These are phyloP conservation scores for Bombus waltoni DNA, from an alignment of 1,140 invertebrate species.

Conservation along the genomic window DNA sequence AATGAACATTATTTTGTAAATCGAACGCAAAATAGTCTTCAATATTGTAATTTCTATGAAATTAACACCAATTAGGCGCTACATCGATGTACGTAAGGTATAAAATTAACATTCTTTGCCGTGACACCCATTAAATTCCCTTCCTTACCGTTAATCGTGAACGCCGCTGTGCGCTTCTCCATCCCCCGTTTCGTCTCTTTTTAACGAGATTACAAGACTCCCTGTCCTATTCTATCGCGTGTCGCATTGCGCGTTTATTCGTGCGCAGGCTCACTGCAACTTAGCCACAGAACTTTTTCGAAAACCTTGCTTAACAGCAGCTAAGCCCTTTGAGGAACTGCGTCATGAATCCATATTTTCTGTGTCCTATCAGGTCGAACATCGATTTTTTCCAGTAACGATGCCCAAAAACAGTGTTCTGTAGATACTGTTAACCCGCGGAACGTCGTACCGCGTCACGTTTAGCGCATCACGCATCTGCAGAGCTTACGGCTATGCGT, in stretches of 20 bases:
- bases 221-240: slow-evolving; percentile 71
- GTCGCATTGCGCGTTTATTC: slow-evolving; percentile 76
- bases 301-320: slow-evolving; percentile 45
- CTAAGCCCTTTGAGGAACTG: slow-evolving; percentile 24
- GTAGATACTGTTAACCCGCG: slow-evolving; percentile 11
- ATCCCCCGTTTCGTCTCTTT: slow-evolving; percentile 37
- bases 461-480: slow-evolving; percentile 67
- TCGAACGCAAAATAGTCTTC: background rate
- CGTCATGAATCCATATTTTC: slow-evolving; percentile 50
- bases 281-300: slow-evolving; percentile 52
- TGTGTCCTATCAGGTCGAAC: slow-evolving; percentile 3
- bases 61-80: slow-evolving; percentile 38
- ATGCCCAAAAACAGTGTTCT: slow-evolving; percentile 28
- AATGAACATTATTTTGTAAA: background rate
- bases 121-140: slow-evolving; percentile 70
- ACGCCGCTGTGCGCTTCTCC: slow-evolving; percentile 33
- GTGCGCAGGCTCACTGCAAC: slow-evolving; percentile 71
- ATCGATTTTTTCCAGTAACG: slow-evolving; percentile 45
- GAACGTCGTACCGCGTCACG: slow-evolving; percentile 47
- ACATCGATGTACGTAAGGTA: slow-evolving; percentile 33
- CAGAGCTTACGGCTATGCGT: slow-evolving; percentile 62
- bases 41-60: background rate
- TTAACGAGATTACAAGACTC: slow-evolving; percentile 66
- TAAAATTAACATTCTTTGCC: slow-evolving; percentile 67
- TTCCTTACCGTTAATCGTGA: slow-evolving; percentile 58